Evolutionary conservation across 2,888 invertebrate species (phyloP), one percentile per base, ranked within the genome.

Genomic region (Zhuqinia jingwanae): DNA sequence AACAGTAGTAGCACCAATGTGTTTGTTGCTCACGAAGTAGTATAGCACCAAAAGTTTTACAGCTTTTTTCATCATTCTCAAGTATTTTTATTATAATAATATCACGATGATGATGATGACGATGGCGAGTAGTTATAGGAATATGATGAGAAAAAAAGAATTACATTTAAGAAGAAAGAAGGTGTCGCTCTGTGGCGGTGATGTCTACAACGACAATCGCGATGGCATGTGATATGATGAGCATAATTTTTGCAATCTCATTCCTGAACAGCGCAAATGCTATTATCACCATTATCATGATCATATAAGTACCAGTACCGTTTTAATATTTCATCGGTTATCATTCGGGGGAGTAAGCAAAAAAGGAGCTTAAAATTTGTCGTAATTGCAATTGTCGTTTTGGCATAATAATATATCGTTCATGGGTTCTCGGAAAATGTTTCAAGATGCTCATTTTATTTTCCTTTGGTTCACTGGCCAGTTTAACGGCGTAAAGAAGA

Each of bases 271-370:
- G 36, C 5, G 3, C 5, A 36, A 8, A 3, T 6, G 36, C 36
- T 36, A 36, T 36, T 36, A 36, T 36, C 8, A 13, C n/a, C 2
- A n/a, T n/a, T 50, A 15, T 50, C 36, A 36, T n/a, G n/a, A n/a
- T n/a, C n/a, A n/a, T n/a, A n/a, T 42, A 68, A 68, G 68, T 47
- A n/a, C 15, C 3, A 2, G 68, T 68, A 68, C 68, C 68, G 68
- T 68, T 68, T 68, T 68, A 68, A 68, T 45, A 25, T 20, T 45
- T 36, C 36, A 36, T 36, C 8, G 36, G 36, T 36, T 36, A 36
- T 36, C 20, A 68, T 68, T 63, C 25, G 15, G 15, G 2, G 50
- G 15, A 2, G 50, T 50, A 11, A 15, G 2, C 5, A 50, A 63
- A 63, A 22, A 17, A 10, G 17, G 17, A n/a, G 13, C 8, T 63